Conservation (phyloP, 2,888 invertebrate species). For the Erynnis tages region DNA sequence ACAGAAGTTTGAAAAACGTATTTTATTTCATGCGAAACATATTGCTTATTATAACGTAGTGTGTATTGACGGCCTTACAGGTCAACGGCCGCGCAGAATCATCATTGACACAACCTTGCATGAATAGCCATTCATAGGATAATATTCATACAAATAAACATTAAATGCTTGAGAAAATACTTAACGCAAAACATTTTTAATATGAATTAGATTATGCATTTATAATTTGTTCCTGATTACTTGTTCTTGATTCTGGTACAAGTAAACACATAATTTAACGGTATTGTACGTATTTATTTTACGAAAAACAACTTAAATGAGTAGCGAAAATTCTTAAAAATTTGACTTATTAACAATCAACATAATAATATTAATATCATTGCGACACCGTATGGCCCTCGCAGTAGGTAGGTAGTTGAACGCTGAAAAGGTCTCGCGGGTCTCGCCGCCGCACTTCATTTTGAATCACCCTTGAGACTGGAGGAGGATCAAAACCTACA, state of each 20-base stretch:
- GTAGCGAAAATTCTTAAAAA: too few relatives aligned
- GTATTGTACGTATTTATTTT: not conserved
- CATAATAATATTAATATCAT: too few relatives aligned
- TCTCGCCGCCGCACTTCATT: slow-evolving; percentile 17
- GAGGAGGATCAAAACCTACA: slow-evolving; percentile 13
- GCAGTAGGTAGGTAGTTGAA: not conserved
- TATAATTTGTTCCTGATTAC: too few relatives aligned
- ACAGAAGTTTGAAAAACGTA: not conserved
- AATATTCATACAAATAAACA: slow-evolving; percentile 28
- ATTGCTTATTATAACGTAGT: slow-evolving; percentile 17
- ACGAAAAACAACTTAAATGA: too few relatives aligned
- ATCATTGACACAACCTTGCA: slow-evolving; percentile 36
- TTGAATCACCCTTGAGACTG: slow-evolving; percentile 24
- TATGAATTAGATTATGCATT: too few relatives aligned
- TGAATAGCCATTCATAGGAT: slow-evolving; percentile 32
- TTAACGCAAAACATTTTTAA: not conserved
- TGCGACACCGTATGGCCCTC: too few relatives aligned
- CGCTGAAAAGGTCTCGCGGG: slow-evolving; percentile 22
- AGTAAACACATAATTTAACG: not conserved
- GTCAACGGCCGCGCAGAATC: slow-evolving; percentile 37
- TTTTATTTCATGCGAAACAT: not conserved
- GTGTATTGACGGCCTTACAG: slow-evolving; percentile 33
- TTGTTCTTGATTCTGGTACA: too few relatives aligned
- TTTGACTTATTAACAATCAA: too few relatives aligned
- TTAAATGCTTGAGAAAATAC: slow-evolving; percentile 17